phyloP scores from a whole-genome alignment of 2,797 vertebrate species.

The Schizothorax lantsangensis region DNA sequence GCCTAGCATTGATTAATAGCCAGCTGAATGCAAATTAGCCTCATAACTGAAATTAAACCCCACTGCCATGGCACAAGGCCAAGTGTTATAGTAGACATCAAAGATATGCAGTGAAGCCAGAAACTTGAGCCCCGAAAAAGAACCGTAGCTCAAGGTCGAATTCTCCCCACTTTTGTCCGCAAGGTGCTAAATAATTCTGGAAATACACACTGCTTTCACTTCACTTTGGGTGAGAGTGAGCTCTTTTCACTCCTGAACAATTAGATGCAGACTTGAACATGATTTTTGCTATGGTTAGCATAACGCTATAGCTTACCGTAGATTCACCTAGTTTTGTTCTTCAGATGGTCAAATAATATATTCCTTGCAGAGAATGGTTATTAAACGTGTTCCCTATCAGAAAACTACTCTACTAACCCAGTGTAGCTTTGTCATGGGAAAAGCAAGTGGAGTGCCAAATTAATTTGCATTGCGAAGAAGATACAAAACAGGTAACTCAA shows the following conservation, averaged over 20 bases:
- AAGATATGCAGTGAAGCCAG: conserved; percentile 64
- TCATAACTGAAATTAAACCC: conserved; percentile 41
- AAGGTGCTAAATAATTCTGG: conserved; percentile 79
- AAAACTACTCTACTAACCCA: not conserved
- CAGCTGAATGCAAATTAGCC: conserved; percentile 49
- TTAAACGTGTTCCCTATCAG: not conserved
- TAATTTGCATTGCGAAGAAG: conserved; percentile 69
- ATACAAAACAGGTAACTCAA: conserved; percentile 78
- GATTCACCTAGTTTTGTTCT: not conserved
- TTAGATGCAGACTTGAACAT: not conserved
- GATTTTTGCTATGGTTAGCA: not conserved
- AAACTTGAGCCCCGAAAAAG: conserved; percentile 71
- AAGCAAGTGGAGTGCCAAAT: conserved; percentile 55
- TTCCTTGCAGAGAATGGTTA: not conserved
- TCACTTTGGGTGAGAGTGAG: not conserved
- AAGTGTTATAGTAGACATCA: conserved; percentile 67
- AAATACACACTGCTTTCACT: conserved; percentile 71
- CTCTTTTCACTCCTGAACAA: not conserved
- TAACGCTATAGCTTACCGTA: too few species aligned
- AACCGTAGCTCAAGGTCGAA: conserved; percentile 65
- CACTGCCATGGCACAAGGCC: conserved; percentile 39
- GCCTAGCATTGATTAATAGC: conserved; percentile 37
- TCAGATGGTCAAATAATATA: not conserved
- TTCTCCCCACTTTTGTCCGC: conserved; percentile 75
- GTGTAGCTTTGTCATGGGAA: conserved; percentile 23